Evolutionary conservation across 2,888 invertebrate genomes (phyloP).

Genomic region (Caenorhabditis sp.): DNA sequence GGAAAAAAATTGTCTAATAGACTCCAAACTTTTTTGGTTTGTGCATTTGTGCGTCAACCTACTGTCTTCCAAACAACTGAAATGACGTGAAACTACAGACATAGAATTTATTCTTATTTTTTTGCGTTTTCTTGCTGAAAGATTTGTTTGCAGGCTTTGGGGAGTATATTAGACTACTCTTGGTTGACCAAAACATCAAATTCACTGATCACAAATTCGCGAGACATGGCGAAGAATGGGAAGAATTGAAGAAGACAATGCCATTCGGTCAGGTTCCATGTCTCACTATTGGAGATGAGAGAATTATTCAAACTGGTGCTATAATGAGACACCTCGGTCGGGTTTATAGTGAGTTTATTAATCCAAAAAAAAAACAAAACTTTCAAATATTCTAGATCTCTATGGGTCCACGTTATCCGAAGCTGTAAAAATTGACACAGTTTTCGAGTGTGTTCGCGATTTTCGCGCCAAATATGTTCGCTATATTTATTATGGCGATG

Average conservation of each 20-base stretch:
- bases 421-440: neutral
- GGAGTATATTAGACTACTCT: conserved; percentile 31
- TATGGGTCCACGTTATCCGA: neutral
- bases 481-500: neutral
- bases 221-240: conserved; percentile 9
- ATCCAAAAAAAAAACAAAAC: neutral
- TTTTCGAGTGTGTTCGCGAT: neutral
- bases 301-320: conserved; percentile 20
- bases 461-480: neutral
- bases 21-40: too few relatives aligned
- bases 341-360: neutral
- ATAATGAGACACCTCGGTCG: conserved; percentile 32
- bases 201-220: conserved; percentile 16
- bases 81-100: too few relatives aligned
- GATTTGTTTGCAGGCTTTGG: conserved; percentile 7
- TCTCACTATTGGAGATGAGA: conserved; percentile 18
- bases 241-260: conserved; percentile 16
- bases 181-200: conserved; percentile 14
- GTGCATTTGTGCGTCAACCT: too few relatives aligned
- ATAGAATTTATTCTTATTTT: too few relatives aligned
- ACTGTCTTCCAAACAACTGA: too few relatives aligned
- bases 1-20: too few relatives aligned
- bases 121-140: too few relatives aligned
- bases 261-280: conserved; percentile 25
- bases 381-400: too few relatives aligned